Conservation (phyloP, 2,888 invertebrate species). For the Escarpia spicata region DNA sequence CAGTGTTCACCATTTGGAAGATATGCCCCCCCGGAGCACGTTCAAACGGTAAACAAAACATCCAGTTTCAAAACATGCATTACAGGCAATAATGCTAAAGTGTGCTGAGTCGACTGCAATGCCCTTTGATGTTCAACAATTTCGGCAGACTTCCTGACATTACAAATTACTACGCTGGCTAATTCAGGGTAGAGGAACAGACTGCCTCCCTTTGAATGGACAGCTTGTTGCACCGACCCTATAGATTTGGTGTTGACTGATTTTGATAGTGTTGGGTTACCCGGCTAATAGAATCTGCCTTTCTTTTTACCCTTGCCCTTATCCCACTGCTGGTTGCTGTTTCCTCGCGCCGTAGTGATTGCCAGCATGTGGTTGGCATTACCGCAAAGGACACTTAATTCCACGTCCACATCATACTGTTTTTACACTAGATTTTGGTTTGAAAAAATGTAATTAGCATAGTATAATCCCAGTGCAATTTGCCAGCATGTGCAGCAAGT, state of each 20-base stretch:
- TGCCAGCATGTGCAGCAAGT: not conserved
- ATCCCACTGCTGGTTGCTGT: not conserved
- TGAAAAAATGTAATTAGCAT: not conserved
- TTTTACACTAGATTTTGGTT: not conserved
- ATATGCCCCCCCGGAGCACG: no score
- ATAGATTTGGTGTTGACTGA: not conserved
- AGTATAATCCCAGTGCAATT: not conserved
- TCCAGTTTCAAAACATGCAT: no score
- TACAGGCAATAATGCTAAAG: no score
- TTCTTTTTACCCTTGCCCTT: not conserved
- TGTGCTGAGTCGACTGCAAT: no score
- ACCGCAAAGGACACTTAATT: not conserved
- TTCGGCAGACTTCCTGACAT: no score
- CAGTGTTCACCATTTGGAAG: no score
- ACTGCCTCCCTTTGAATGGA: no score
- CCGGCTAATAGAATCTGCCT: not conserved
- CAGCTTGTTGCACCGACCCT: not conserved
- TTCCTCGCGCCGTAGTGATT: not conserved
- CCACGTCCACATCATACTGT: not conserved
- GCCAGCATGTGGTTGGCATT: not conserved
- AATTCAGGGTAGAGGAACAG: no score
- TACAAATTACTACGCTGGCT: no score
- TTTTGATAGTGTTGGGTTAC: not conserved
- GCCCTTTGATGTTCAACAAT: no score
- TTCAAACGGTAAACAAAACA: no score